Conservation (phyloP, 30 jellyfish, hydroid and myxozoan species). For the Morbakka virulenta region DNA sequence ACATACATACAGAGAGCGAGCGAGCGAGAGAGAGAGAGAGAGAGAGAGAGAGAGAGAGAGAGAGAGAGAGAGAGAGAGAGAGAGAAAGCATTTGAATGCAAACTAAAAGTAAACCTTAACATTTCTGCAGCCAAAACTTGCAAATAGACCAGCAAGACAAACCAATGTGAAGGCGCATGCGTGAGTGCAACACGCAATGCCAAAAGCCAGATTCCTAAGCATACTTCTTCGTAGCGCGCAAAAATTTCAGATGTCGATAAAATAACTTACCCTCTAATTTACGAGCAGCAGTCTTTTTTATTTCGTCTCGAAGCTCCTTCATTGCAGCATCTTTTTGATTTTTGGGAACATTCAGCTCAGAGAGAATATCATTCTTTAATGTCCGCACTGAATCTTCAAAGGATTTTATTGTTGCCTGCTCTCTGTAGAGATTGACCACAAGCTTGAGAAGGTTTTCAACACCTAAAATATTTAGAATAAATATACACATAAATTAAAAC, state of each 20-base stretch:
- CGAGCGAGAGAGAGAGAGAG: too few relatives aligned
- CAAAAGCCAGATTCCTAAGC: not conserved
- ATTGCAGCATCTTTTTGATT: slow-evolving; percentile 54
- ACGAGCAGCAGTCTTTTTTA: slow-evolving; percentile 70
- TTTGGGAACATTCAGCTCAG: slow-evolving; percentile 62
- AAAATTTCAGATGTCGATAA: not conserved
- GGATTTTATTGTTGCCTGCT: slow-evolving; percentile 83
- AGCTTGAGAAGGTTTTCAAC: slow-evolving; percentile 76
- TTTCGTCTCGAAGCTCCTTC: slow-evolving; percentile 78
- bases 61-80: too few relatives aligned
- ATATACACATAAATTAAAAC: not conserved
- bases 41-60: too few relatives aligned
- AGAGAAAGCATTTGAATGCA: too few relatives aligned
- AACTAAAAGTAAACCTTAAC: too few relatives aligned
- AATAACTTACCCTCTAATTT: slow-evolving; percentile 55
- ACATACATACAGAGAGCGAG: too few relatives aligned
- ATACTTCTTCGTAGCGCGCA: not conserved
- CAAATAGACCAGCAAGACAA: too few relatives aligned
- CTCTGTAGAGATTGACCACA: slow-evolving; percentile 84
- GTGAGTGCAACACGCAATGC: not conserved
- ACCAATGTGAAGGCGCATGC: not conserved
- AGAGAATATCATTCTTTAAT: slow-evolving; percentile 72
- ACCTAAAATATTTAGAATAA: too few relatives aligned
- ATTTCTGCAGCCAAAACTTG: too few relatives aligned
- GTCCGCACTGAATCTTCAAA: slow-evolving; percentile 90